phyloP scores from a whole-genome alignment of 2,113 vertebrate species.

The Oxyruncus cristatus region DNA sequence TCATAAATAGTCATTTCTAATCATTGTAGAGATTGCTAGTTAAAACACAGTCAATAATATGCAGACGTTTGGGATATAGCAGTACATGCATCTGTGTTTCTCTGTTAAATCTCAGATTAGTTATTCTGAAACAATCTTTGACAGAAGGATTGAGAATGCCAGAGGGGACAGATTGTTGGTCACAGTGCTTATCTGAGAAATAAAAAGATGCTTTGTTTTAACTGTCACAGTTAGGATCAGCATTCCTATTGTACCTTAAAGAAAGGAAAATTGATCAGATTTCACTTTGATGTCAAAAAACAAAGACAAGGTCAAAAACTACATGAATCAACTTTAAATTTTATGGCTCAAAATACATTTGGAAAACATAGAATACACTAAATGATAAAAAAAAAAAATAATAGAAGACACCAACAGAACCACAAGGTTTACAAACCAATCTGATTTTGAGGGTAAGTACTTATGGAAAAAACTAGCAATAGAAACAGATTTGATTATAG shows the following conservation, averaged over 20 bases:
- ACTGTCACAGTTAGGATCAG: not conserved
- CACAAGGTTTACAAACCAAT: not conserved
- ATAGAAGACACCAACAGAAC: not conserved
- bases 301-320: not conserved
- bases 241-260: not conserved
- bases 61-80: not conserved
- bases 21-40: not conserved
- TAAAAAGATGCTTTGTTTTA: not conserved
- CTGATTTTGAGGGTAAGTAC: not conserved
- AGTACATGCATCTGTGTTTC: not conserved
- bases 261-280: not conserved
- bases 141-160: not conserved
- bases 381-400: not conserved
- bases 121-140: not conserved
- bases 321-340: not conserved
- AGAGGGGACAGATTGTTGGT: not conserved
- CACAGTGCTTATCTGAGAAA: not conserved
- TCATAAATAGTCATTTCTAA: not conserved
- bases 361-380: not conserved
- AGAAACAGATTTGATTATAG: not conserved
- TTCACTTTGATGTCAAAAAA: not conserved
- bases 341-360: not conserved
- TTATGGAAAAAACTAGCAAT: not conserved
- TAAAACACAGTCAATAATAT: not conserved
- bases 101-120: not conserved